Conservation (phyloP, 2,888 invertebrate genomes). For the Andrena chrysosceles region DNA sequence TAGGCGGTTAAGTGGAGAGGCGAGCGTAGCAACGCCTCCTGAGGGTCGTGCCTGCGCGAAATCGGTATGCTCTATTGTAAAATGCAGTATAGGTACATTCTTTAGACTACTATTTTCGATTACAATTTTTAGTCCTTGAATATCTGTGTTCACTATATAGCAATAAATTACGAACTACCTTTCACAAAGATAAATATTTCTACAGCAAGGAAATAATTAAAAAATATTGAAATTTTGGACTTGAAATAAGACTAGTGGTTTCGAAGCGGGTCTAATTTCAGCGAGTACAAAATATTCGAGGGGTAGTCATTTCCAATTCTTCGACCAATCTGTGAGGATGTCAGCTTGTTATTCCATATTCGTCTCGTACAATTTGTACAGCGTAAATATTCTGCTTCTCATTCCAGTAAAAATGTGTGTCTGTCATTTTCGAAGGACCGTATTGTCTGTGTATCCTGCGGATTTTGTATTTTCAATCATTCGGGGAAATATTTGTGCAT, state of each 20-base stretch:
- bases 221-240: not conserved
- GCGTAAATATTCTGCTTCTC: not conserved
- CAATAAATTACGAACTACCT: not conserved
- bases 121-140: too few relatives aligned
- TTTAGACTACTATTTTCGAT: too few relatives aligned
- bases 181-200: not conserved
- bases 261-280: not conserved
- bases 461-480: not conserved
- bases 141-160: not conserved
- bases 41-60: too few relatives aligned
- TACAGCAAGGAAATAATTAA: not conserved
- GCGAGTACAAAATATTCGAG: not conserved
- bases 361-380: constrained; percentile 2
- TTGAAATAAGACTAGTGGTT: not conserved
- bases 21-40: too few relatives aligned
- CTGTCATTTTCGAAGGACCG: not conserved
- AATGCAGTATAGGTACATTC: too few relatives aligned
- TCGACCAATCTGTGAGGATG: not conserved
- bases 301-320: not conserved
- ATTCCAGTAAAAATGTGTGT: not conserved
- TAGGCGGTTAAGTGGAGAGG: too few relatives aligned
- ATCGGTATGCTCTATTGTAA: too few relatives aligned
- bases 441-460: not conserved
- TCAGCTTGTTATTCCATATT: not conserved
- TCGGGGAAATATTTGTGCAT: not conserved